phyloP scores from a whole-genome alignment of 2,888 invertebrate species.

The Cylloceria caligata region DNA sequence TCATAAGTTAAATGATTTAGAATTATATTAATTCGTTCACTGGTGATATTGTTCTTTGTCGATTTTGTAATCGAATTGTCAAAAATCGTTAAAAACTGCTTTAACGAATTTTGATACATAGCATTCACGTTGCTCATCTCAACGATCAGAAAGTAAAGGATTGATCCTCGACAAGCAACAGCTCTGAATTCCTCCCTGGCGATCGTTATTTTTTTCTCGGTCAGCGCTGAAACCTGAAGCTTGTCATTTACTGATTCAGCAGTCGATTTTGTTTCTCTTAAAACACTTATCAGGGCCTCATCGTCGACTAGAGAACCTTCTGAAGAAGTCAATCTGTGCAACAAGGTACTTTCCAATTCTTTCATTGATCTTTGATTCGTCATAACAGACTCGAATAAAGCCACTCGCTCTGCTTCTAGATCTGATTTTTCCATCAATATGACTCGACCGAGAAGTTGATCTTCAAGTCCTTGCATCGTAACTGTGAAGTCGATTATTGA shows the following conservation, averaged over 20 bases:
- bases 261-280: constrained; percentile 93
- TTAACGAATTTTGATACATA: constrained; percentile 98
- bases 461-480: constrained; percentile 97
- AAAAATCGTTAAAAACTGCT: constrained; percentile 97
- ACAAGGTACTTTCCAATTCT: constrained; percentile 95
- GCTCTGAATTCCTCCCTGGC: constrained; percentile 98
- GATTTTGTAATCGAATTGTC: constrained; percentile 97
- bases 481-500: constrained; percentile 99
- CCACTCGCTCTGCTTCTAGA: constrained; percentile 96
- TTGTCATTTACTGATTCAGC: constrained; percentile 98
- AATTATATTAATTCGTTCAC: constrained; percentile 95
- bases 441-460: constrained; percentile 96
- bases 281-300: constrained; percentile 95
- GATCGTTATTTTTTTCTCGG: constrained; percentile 96
- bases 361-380: constrained; percentile 98
- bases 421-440: constrained; percentile 98
- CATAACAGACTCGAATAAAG: constrained; percentile 97
- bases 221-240: constrained; percentile 95
- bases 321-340: constrained; percentile 96
- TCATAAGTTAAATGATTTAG: constrained; percentile 95
- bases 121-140: constrained; percentile 98
- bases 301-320: constrained; percentile 98
- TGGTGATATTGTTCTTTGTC: constrained; percentile 92
- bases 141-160: constrained; percentile 97
- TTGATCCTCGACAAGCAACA: constrained; percentile 97